These are phyloP conservation scores for Gnathonemus echidnorhynchus DNA, from an alignment of 2,113 vertebrate species.

Conservation along the genomic window DNA sequence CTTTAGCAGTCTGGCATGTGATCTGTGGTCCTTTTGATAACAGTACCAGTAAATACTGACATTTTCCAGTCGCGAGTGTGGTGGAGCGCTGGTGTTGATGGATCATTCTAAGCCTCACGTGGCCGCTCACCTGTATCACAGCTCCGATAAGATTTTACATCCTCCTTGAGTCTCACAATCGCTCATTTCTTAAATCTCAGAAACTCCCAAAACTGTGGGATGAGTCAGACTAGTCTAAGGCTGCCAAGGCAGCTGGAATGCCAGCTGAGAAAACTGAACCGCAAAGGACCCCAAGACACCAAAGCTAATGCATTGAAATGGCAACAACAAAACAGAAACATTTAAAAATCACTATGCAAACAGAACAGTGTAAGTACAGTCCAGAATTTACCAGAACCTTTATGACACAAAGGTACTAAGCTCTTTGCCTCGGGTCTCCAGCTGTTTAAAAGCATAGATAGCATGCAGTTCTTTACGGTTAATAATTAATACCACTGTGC, in stretches of 20 bases:
- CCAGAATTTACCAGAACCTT: not conserved
- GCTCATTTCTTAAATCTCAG: not conserved
- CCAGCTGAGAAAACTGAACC: not conserved
- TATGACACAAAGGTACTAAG: constrained; percentile 27
- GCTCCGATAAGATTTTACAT: not conserved
- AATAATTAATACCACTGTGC: constrained; percentile 49
- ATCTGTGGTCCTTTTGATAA: not conserved
- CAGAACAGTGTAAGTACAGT: constrained; percentile 5
- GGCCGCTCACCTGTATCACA: not conserved
- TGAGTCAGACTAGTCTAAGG: not conserved
- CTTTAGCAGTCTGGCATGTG: too few species aligned
- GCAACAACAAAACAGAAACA: not conserved
- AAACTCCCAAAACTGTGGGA: not conserved
- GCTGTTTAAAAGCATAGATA: constrained; percentile 38
- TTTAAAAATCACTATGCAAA: not conserved
- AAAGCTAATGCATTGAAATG: not conserved
- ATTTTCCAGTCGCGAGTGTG: not conserved
- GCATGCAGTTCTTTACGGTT: constrained; percentile 42
- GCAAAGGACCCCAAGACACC: not conserved
- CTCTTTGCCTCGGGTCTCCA: constrained; percentile 32
- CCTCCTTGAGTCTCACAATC: not conserved
- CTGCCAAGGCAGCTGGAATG: not conserved
- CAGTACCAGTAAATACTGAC: not conserved
- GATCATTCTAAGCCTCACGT: not conserved
- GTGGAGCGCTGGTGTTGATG: not conserved